phyloP scores from a whole-genome alignment of 1,140 invertebrate genomes.

The Conus ventricosus region DNA sequence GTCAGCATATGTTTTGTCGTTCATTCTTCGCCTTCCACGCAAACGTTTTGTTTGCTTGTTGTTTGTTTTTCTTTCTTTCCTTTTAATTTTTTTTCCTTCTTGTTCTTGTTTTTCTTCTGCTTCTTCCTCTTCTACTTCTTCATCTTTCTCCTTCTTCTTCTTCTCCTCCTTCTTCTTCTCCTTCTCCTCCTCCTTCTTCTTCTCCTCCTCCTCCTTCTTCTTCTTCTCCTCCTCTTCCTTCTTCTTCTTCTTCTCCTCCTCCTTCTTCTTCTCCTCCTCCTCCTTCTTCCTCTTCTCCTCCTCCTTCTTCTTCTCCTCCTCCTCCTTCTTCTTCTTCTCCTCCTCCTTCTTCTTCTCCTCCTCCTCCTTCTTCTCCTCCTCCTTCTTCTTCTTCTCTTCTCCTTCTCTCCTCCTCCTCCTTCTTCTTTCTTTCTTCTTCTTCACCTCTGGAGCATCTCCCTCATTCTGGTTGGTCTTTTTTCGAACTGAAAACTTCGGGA shows the following conservation, averaged over 20 bases:
- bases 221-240: not conserved
- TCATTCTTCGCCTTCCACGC: too few species aligned
- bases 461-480: too few species aligned
- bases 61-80: too few species aligned
- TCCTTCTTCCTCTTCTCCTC: not conserved
- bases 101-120: too few species aligned
- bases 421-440: too few species aligned
- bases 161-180: not conserved
- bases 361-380: not conserved
- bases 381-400: not conserved
- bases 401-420: too few species aligned
- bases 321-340: not conserved
- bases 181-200: not conserved
- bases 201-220: not conserved
- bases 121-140: not conserved
- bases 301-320: not conserved
- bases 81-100: too few species aligned
- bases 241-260: not conserved
- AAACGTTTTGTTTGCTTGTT: too few species aligned
- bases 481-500: too few species aligned
- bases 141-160: not conserved
- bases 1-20: too few species aligned
- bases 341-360: not conserved
- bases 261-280: not conserved
- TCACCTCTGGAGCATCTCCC: too few species aligned